Conservation (phyloP, 2,113 vertebrate species). For the Cottus gobio region DNA sequence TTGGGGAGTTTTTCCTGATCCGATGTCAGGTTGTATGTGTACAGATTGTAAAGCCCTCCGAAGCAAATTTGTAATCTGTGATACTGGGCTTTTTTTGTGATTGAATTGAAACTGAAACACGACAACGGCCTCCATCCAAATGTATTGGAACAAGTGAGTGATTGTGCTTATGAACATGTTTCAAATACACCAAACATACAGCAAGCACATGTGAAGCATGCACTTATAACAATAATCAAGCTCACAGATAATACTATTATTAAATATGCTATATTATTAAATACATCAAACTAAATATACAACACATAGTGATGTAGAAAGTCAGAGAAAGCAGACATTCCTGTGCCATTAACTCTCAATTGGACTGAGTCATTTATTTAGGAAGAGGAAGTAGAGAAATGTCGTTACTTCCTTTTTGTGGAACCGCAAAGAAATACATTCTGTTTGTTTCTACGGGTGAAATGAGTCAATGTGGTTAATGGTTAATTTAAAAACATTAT, state of each 20-base stretch:
- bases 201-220: background rate
- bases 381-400: background rate
- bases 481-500: background rate
- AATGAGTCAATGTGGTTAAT: background rate
- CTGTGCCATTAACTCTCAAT: background rate
- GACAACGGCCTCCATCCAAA: background rate
- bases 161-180: background rate
- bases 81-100: no score
- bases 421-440: background rate
- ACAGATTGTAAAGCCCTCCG: no score
- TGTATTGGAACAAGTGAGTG: background rate
- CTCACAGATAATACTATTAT: background rate
- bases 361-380: background rate
- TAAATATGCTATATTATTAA: background rate
- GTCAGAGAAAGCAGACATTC: background rate
- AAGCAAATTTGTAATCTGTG: no score
- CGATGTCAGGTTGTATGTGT: no score
- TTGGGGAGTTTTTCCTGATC: no score
- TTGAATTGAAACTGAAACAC: background rate
- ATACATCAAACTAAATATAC: background rate
- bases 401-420: background rate
- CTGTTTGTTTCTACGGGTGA: background rate
- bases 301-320: background rate
- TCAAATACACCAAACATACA: background rate
- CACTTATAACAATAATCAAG: background rate